These are phyloP conservation scores for Eulemur mongoz DNA, from an alignment of 2,797 vertebrate genomes.

Conservation along the genomic window DNA sequence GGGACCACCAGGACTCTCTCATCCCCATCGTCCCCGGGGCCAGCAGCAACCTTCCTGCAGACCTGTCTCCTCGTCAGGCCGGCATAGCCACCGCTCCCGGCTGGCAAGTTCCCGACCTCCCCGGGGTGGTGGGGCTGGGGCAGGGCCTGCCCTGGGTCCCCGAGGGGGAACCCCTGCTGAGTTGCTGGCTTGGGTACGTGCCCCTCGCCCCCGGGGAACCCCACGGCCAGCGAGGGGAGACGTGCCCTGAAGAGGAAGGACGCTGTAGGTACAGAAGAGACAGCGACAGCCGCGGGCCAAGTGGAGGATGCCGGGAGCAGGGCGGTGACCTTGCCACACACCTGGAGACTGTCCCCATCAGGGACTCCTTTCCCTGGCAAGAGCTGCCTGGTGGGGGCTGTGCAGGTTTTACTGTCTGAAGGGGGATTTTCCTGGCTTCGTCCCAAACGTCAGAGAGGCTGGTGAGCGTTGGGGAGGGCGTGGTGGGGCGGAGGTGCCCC, in stretches of 20 bases:
- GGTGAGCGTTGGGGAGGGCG: rapidly evolving
- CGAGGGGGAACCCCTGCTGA: not conserved
- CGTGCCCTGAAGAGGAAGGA: not conserved
- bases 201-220: not conserved
- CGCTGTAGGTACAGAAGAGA: not conserved
- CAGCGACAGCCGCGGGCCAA: not conserved
- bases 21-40: rapidly evolving
- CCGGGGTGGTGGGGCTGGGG: too few species aligned
- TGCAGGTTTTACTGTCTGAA: not conserved
- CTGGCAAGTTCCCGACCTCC: not conserved
- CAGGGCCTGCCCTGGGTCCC: not conserved
- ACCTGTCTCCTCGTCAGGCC: rapidly evolving
- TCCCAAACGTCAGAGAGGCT: too few species aligned
- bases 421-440: not conserved
- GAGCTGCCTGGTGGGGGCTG: not conserved
- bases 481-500: rapidly evolving
- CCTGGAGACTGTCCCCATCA: too few species aligned
- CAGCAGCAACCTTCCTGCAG: not conserved
- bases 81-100: not conserved
- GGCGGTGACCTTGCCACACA: not conserved
- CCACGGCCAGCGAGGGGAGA: not conserved
- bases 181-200: not conserved
- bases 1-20: too few species aligned
- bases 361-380: not conserved
- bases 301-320: rapidly evolving